A percentile compares a stretch with the other conserved stretches of the same genome.
Evolutionary conservation across 2,797 vertebrate species (phyloP).

Genomic region (Oceanodroma leucorhoa): DNA sequence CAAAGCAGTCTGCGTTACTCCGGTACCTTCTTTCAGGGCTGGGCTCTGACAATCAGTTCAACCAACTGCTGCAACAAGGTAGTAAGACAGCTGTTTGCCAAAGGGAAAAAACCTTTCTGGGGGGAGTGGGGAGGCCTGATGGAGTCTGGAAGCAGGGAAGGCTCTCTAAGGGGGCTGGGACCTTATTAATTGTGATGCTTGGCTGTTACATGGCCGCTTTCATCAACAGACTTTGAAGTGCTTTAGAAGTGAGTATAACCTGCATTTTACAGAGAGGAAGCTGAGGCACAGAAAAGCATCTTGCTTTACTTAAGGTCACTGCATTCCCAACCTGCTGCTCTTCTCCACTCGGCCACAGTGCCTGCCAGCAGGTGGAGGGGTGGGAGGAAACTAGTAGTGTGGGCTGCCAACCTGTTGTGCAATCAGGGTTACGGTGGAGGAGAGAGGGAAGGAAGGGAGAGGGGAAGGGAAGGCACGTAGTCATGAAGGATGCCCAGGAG

Average conservation of each 20-base stretch:
- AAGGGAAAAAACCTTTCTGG: neutral
- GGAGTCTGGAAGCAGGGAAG: neutral
- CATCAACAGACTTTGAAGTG: neutral
- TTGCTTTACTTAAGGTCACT: neutral
- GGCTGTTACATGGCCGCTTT: neutral
- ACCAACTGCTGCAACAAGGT: neutral
- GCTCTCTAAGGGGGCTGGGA: neutral
- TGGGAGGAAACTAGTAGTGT: no score
- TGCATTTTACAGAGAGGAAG: neutral
- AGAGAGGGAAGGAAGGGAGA: neutral
- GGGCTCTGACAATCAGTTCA: slow-evolving; percentile 19
- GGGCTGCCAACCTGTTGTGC: neutral
- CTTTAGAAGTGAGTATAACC: neutral
- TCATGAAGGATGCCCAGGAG: neutral
- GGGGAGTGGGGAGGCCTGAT: neutral
- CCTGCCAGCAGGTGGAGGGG: neutral
- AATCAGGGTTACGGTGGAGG: neutral
- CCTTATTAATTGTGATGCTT: neutral
- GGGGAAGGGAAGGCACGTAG: neutral
- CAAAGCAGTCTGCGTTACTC: neutral
- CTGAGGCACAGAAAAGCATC: neutral
- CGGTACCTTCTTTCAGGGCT: neutral
- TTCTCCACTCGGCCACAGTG: neutral
- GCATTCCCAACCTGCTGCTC: neutral
- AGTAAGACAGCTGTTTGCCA: neutral